Conservation (phyloP, 2,888 invertebrate genomes). For the Pseudococcus jackbeardsleyi region DNA sequence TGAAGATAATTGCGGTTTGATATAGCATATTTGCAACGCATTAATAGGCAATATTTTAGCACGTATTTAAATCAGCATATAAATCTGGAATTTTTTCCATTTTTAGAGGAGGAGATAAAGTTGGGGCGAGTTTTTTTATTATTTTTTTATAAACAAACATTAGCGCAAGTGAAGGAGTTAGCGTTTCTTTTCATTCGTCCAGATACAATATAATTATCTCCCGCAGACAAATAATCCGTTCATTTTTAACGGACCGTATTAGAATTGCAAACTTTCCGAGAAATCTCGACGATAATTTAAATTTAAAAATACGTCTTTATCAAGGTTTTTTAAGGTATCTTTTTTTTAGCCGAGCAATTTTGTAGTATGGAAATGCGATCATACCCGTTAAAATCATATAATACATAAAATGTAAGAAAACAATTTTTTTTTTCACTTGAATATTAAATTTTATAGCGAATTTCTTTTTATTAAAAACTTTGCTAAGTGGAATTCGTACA, state of each 20-base stretch:
- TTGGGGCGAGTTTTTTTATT: not conserved
- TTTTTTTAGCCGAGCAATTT: not conserved
- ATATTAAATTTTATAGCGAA: conserved; percentile 22
- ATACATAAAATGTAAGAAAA: conserved; percentile 23
- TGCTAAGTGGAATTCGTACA: conserved; percentile 3
- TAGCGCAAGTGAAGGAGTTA: not conserved
- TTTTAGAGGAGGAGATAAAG: not conserved
- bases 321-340: conserved; percentile 1
- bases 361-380: conserved; percentile 46
- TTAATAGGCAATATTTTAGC: conserved; percentile 40
- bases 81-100: not conserved
- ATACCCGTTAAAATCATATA: conserved; percentile 10
- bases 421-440: conserved; percentile 22
- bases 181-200: not conserved
- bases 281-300: conserved; percentile 21
- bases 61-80: not conserved
- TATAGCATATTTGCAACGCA: not conserved
- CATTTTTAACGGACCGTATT: conserved; percentile 3
- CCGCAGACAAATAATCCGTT: conserved; percentile 38
- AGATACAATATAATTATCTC: conserved; percentile 29
- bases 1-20: not conserved
- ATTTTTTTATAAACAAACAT: conserved; percentile 21
- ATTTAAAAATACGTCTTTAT: conserved; percentile 37
- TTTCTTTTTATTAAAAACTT: conserved; percentile 32
- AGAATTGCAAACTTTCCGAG: conserved; percentile 4